Evolutionary conservation across 2,113 vertebrate genomes (phyloP), one percentile per base, ranked within the genome.

Genomic region (Caranx ignobilis): DNA sequence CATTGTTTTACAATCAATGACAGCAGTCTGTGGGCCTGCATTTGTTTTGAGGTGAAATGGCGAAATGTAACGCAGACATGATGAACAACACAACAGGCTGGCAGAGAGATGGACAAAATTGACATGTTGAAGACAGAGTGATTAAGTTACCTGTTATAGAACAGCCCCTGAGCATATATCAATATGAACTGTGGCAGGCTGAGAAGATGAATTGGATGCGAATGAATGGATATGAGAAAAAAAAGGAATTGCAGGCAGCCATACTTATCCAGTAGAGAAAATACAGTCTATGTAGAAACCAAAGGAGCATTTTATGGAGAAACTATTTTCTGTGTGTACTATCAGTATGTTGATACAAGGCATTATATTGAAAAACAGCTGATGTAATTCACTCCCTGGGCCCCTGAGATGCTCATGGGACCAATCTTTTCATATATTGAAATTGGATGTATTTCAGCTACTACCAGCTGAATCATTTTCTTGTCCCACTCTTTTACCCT

Each of bases 141-240:
- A 92, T 90, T 85, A 88, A 92, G 88, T 78, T 86, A 86, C 81
- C 87, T 88, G 74, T 78, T 87, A 80, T 69, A 83, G 84, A 87
- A 77, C 82, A 83, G 77, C 84, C 84, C 84, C 73, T 75, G 86
- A 88, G 81, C 86, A 82, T 80, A 82, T 76, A 91, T 92, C 89
- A 88, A 85, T 88, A 89, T 88, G 84, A 86, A 85, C 70, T 67
- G 78, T 84, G 89, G 75, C 89, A 90, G 85, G 75, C 67, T 62
- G 77, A 81, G 82, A 89, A 89, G 88, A 91, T 82, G 82, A 88
- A 91, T 86, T 88, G 80, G 82, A 79, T 16, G 52, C 21, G 74
- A 81, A 78, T 79, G 81, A 79, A 90, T 79, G 75, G 83, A 43
- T 57, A 52, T 84, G 82, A 62, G 47, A 62, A 47, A 21, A 34